A percentile compares a stretch with the other conserved stretches of the same genome.
phyloP scores from a whole-genome alignment of 2,888 invertebrate genomes.

The Latrodectus hesperus region DNA sequence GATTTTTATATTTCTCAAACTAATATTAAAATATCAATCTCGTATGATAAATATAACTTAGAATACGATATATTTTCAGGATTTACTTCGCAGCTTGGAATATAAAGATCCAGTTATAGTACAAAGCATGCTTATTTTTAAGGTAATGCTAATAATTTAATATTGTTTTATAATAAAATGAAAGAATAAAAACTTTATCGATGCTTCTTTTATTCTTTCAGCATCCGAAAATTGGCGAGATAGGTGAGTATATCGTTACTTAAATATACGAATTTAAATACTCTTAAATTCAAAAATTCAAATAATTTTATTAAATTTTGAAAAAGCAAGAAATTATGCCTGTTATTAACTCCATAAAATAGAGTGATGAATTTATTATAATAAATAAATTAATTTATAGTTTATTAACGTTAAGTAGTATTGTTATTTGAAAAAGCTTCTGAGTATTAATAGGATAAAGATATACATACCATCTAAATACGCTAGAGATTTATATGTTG shows the following conservation, averaged over 20 bases:
- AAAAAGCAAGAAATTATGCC: background rate
- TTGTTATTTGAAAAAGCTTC: background rate
- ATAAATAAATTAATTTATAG: background rate
- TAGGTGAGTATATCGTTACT: constrained; percentile 15
- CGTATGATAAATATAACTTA: background rate
- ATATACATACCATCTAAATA: too few species aligned
- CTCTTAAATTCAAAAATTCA: background rate
- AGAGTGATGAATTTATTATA: background rate
- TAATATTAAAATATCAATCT: too few species aligned
- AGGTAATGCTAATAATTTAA: constrained; percentile 16
- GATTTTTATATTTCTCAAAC: too few species aligned
- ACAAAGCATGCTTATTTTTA: constrained; percentile 59
- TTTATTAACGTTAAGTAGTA: background rate
- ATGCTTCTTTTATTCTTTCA: constrained; percentile 10
- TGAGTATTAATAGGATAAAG: too few species aligned
- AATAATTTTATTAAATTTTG: background rate
- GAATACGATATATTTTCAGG: constrained; percentile 25
- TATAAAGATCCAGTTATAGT: constrained; percentile 44
- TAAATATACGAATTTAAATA: background rate
- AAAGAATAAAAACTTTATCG: background rate
- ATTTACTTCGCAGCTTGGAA: constrained; percentile 33
- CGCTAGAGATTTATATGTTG: too few species aligned
- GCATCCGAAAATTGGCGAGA: constrained; percentile 55
- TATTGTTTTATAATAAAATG: background rate
- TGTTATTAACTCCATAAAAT: background rate